Conservation (phyloP, 2,797 vertebrate genomes). For the Chrosomus eos region DNA sequence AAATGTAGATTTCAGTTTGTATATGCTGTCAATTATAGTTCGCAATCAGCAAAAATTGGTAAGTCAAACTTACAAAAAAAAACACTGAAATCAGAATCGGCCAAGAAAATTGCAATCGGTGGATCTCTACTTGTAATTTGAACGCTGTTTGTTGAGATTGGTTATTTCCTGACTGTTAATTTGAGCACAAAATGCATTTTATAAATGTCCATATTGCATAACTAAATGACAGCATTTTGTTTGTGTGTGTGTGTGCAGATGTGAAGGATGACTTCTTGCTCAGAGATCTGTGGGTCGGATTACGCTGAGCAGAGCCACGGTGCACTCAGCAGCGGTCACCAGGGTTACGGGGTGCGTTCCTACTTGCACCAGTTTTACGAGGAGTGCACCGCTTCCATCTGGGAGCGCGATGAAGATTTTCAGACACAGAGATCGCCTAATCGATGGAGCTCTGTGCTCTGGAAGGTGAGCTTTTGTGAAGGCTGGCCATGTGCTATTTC, state of each 20-base stretch:
- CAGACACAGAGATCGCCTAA: slow-evolving; percentile 98
- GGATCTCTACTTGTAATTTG: background rate
- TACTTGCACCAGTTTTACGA: slow-evolving; percentile 99
- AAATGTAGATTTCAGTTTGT: no score
- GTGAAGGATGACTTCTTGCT: slow-evolving; percentile 93
- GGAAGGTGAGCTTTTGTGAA: slow-evolving; percentile 85
- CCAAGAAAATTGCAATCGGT: background rate
- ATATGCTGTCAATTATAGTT: no score
- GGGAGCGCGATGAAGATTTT: slow-evolving; percentile 98
- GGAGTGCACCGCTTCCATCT: slow-evolving; percentile 97
- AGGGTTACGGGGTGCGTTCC: slow-evolving; percentile 95
- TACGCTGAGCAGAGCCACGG: slow-evolving; percentile 78
- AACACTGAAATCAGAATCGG: no score
- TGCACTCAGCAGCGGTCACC: slow-evolving; percentile 75
- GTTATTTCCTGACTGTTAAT: background rate
- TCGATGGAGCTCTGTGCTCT: slow-evolving; percentile 96
- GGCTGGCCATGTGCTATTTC: no score
- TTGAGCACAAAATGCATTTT: background rate
- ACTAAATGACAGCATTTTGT: slow-evolving; percentile 54
- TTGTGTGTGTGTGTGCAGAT: slow-evolving; percentile 59
- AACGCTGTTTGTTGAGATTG: background rate
- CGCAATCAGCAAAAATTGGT: no score
- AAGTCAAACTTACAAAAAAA: no score
- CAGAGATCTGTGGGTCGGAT: slow-evolving; percentile 88
- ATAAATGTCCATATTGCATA: background rate